Evolutionary conservation across 2,113 vertebrate species (phyloP), one percentile per base, ranked within the genome.

Genomic region (Chrysemys picta): DNA sequence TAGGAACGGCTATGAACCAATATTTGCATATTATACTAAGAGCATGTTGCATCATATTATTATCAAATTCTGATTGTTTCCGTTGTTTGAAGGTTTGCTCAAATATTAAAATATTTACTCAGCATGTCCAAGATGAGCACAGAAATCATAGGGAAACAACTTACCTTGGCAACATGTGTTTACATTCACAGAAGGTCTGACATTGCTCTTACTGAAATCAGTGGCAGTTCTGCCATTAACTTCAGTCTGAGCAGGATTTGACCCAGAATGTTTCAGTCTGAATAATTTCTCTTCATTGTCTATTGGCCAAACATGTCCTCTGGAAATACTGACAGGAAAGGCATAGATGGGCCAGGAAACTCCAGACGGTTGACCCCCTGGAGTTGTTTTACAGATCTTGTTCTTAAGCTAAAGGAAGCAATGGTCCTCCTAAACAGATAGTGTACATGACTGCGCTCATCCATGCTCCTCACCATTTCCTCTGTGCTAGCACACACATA

Each of bases 221-320:
- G 0, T 93, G 12, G 84, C 76, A 94, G 88, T 93, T 89, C 29
- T 86, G 82, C 38, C 35, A 47, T 91, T 75, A 31, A 27, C 49
- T 85, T 75, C 31, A 29, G 5, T 53, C n/a, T 85, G 80, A 94
- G 84, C 65, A 76, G 47, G 47, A 87, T 1, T 84, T 50, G 72
- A 22, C 6, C 5, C 52, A 62, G 82, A 80, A 94, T 57, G 10
- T 42, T 90, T 94, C 82, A 62, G 29, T 91, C 93, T 5, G 85
- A 87, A 80, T 81, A 45, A 65, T 90, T 14, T 87, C 75, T 91
- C 11, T 75, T 90, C 93, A 94, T 93, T 90, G 45, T 91, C 38
- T 87, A 85, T 53, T 8, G 84, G 25, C 83, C 80, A 89, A 93
- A 88, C 59, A 94, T 96, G 93, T 93, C 76, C 25, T 90, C 57